Conservation (phyloP, 2,888 invertebrate genomes). For the Ochropleura leucogaster region DNA sequence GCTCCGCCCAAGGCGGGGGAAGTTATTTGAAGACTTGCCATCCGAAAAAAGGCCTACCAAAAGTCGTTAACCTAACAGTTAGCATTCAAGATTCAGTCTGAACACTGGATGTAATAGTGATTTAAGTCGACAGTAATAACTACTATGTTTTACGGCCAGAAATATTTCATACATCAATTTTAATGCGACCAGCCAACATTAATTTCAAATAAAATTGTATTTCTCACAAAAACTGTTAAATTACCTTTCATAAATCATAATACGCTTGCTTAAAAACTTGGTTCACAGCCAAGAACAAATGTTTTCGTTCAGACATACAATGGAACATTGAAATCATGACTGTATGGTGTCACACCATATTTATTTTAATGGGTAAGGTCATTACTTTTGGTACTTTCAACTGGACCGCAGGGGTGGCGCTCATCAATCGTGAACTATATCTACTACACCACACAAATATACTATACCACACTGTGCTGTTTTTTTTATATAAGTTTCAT, state of each 20-base stretch:
- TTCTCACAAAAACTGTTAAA: conserved; percentile 57
- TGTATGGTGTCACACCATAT: conserved; percentile 66
- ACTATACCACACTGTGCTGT: no score
- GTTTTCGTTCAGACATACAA: conserved; percentile 59
- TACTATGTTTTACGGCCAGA: conserved; percentile 24
- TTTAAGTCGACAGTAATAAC: conserved; percentile 28
- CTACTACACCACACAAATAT: no score
- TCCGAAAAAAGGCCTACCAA: no score
- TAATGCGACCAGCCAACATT: conserved; percentile 45
- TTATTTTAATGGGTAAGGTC: conserved; percentile 64
- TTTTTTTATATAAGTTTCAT: no score
- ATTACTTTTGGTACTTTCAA: conserved; percentile 61
- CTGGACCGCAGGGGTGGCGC: conserved; percentile 48
- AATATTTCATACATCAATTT: conserved; percentile 47
- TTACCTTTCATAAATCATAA: conserved; percentile 58
- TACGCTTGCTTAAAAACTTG: conserved; percentile 60
- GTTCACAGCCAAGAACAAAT: conserved; percentile 64
- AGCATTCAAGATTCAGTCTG: background rate
- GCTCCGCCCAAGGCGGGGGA: no score
- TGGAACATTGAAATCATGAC: conserved; percentile 64
- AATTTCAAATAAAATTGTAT: conserved; percentile 43
- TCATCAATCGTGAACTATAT: background rate
- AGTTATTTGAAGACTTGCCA: no score
- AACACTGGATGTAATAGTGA: conserved; percentile 7
- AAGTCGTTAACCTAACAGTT: background rate